Conservation (phyloP, 2,797 vertebrate species). For the Bovichtus variegatus region DNA sequence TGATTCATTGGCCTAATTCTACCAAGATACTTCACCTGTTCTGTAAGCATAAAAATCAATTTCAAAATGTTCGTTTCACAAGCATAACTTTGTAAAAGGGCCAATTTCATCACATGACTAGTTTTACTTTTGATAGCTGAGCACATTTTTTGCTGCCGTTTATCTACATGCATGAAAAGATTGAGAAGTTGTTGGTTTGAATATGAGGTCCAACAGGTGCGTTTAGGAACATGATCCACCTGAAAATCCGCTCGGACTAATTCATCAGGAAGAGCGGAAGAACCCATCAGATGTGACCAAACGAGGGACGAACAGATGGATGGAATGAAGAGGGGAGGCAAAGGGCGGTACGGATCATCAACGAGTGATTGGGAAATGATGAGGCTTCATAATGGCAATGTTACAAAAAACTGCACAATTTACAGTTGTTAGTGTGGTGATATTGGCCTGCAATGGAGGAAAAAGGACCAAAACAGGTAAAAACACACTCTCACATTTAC, state of each 20-base stretch:
- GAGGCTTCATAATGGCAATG: not conserved
- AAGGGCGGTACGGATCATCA: not conserved
- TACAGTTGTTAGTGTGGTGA: not conserved
- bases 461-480: not conserved
- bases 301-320: conserved; percentile 3
- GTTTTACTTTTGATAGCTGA: not conserved
- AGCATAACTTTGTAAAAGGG: not conserved
- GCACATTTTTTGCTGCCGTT: not conserved
- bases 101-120: not conserved
- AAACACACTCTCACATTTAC: not conserved
- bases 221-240: not conserved
- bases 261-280: not conserved
- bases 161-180: not conserved
- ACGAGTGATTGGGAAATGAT: conserved; percentile 6
- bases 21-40: not conserved
- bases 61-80: not conserved
- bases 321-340: not conserved
- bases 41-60: not conserved
- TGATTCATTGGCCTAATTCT: not conserved
- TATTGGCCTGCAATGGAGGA: not conserved
- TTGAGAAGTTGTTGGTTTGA: not conserved
- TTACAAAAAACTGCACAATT: not conserved
- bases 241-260: conserved; percentile 3
- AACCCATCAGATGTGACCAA: conserved; percentile 8
- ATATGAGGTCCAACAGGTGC: not conserved